Evolutionary conservation across 2,113 vertebrate species (phyloP), one percentile per base, ranked within the genome.

Genomic region (Dipodomys stephensi): DNA sequence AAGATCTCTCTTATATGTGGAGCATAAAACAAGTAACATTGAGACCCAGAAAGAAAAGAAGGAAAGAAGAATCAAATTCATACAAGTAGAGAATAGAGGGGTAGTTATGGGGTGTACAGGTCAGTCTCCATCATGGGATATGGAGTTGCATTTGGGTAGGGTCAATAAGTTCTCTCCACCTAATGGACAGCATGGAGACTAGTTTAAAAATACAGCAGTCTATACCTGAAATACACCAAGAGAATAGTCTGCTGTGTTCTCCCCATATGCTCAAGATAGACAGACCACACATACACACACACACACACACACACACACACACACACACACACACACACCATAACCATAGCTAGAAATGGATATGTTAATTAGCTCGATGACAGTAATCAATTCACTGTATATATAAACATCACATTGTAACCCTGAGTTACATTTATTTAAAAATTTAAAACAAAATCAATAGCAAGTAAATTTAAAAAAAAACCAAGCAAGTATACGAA

Each of bases 401-500:
- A 35, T 22, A 57, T 10, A 67, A 46, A 53, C 8, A 30, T 92
- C 25, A 81, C 39, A 57, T 39, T 39, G 27, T 82, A 44, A 30
- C 46, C 32, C 25, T 87, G 65, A 65, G 79, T 86, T 35, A 73
- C 20, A 49, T 80, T 87, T 57, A 86, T 74, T 74, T 64, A n/a
- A 87, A 76, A 74, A 64, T 64, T 44, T n/a, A 83, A n/a, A 79
- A 35, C 32, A 73, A 73, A 73, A 64, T 80, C 22, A 92, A 81
- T 81, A 67, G 44, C 35, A 35, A 73, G 73, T 6, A 65, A 39
- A 30, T 30, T 53, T 30, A 30, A 39, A 44, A 10, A 64, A 65
- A 44, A 39, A 39, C 39, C 18, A 65, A 53, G n/a, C 46, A 69
- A 78, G 44, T n/a, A 30, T 74, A 46, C 15, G 12, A 57, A 67